Evolutionary conservation across 2,888 invertebrate genomes (phyloP), one percentile per base, ranked within the genome.

Genomic region (Scaptomyza caliginosa): DNA sequence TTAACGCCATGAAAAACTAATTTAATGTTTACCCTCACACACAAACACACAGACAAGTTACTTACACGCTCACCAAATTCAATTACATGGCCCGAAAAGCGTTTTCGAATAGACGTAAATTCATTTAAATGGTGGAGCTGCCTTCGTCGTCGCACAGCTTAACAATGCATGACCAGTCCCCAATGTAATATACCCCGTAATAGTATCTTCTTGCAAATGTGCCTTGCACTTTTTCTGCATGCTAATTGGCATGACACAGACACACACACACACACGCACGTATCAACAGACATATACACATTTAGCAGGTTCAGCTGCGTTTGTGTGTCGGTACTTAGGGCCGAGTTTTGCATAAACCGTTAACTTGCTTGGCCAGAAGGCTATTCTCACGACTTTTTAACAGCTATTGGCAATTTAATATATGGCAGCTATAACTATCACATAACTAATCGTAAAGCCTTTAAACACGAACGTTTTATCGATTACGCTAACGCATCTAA

Each of bases 1-100:
- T 86, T 86, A 81, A 86, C 86, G 86, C 86, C 84, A 84, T 86
- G 81, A 84, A 82, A 82, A 86, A 84, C 86, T 81, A 84, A 82
- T 86, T 86, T 82, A 81, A 84, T 84, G 78, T 81, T 81, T 69
- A 75, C 84, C 74, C 74, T 59, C 69, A 59, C 65, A 51, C 42
- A 49, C 21, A 51, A 39, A 49, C 21, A 54, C 42, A 24, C 10
- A 32, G 28, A 36, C 16, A 24, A 50, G n/a, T 60, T 16, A 40
- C 36, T 46, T 32, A 42, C 21, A 16, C 13, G 17, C 13, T 32
- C 23, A 48, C 71, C 62, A 80, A 71, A 86, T 80, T 80, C 86
- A 80, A 80, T 80, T 80, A 80, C 84, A 59, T 58, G 67, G 73
- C 62, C 73, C 66, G 69, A 81, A 77, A 77, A 81, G 70, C 63